A percentile compares a stretch with the other conserved stretches of the same genome.
Conservation (phyloP, 2,888 invertebrate species). For the Eristalinus sepulchralis region DNA sequence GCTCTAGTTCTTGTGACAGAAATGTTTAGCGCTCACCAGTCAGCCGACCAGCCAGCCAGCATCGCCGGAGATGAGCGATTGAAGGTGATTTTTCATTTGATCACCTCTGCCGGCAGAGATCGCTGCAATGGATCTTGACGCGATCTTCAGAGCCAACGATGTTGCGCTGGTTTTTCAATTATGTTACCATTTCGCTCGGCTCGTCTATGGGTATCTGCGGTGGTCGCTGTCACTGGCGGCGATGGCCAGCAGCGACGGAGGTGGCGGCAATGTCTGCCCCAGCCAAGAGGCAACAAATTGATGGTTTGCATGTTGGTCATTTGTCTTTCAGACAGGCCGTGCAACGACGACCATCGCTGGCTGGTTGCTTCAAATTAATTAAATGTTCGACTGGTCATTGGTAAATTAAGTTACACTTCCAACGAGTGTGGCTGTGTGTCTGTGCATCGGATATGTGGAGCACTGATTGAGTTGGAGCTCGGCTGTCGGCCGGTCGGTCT, state of each 20-base stretch:
- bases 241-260: neutral
- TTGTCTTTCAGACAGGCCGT: conserved; percentile 76
- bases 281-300: conserved; percentile 76
- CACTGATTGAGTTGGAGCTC: conserved; percentile 28
- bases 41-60: neutral
- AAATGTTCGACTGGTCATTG: conserved; percentile 53
- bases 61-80: conserved; percentile 54
- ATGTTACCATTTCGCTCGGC: conserved; percentile 53
- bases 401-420: conserved; percentile 58
- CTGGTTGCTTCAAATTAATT: conserved; percentile 62
- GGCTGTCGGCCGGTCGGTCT: neutral
- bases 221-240: conserved; percentile 52
- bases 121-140: conserved; percentile 53
- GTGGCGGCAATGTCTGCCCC: too few species aligned
- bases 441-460: conserved; percentile 10
- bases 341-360: conserved; percentile 39
- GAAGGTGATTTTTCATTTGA: conserved; percentile 70
- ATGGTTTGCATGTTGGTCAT: conserved; percentile 79
- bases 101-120: conserved; percentile 63
- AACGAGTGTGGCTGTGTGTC: neutral
- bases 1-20: conserved; percentile 71
- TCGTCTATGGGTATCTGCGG: conserved; percentile 17
- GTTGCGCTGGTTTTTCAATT: conserved; percentile 65
- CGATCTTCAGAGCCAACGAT: conserved; percentile 16
- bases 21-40: conserved; percentile 50